Evolutionary conservation across 2,113 vertebrate species (phyloP).

Genomic region (Uropsilus gracilis): DNA sequence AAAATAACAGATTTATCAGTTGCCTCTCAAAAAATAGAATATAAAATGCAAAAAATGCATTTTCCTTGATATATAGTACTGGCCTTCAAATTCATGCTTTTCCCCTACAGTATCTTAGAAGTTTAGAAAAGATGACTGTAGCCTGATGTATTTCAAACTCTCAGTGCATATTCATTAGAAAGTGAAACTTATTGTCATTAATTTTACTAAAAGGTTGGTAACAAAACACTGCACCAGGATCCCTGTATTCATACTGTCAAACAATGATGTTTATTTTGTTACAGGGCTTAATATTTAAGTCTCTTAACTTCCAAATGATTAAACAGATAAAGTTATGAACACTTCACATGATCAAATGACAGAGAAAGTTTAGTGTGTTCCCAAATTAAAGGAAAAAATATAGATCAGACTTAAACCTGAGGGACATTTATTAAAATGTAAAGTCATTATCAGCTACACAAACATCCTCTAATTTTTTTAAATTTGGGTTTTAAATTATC

Average conservation of each 20-base stretch:
- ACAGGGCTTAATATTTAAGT: not conserved
- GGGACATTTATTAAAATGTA: not conserved
- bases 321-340: not conserved
- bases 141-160: not conserved
- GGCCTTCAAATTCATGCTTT: not conserved
- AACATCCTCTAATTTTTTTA: slow-evolving; percentile 14
- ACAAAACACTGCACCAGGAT: not conserved
- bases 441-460: not conserved
- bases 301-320: slow-evolving; percentile 22
- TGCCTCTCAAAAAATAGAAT: slow-evolving; percentile 33
- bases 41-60: not conserved
- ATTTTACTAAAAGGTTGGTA: slow-evolving; percentile 6
- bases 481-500: slow-evolving; percentile 39
- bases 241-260: not conserved
- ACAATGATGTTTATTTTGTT: not conserved
- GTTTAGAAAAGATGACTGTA: not conserved
- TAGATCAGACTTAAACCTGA: not conserved
- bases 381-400: not conserved
- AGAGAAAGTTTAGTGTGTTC: not conserved
- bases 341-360: not conserved
- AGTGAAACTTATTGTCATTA: not conserved
- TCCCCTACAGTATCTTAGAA: not conserved
- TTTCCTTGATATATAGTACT: not conserved
- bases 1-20: not conserved
- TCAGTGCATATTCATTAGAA: not conserved